These are phyloP conservation scores for Caenorhabditis panamensis DNA, from an alignment of 2,888 invertebrate genomes.

Conservation along the genomic window DNA sequence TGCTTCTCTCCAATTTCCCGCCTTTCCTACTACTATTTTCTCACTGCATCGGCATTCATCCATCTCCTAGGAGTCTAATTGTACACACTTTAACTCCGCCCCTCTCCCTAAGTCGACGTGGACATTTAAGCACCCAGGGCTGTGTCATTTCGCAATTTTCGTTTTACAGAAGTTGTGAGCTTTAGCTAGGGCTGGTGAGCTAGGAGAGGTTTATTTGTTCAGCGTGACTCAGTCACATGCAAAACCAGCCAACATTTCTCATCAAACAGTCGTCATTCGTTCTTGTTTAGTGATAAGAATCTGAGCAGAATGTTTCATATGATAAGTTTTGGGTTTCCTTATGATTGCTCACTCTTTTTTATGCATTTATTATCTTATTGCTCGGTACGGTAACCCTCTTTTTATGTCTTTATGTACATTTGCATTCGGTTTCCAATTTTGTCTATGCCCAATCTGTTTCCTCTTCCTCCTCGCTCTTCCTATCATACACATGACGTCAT, in stretches of 20 bases:
- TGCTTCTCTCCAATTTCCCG: constrained; percentile 4
- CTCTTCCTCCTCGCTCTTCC: not conserved
- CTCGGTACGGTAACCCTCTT: no score
- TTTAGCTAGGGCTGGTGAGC: not conserved
- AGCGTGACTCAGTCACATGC: constrained; percentile 11
- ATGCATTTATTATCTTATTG: not conserved
- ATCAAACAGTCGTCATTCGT: not conserved
- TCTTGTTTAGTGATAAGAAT: not conserved
- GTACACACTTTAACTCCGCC: constrained; percentile 43
- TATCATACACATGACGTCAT: constrained; percentile 13
- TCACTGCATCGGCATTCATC: constrained; percentile 28
- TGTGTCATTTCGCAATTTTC: constrained; percentile 33
- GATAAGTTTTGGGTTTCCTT: no score
- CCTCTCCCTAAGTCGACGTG: constrained; percentile 37
- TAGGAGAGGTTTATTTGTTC: not conserved
- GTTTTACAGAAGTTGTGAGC: not conserved
- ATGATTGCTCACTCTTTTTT: constrained; percentile 13
- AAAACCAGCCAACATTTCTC: not conserved
- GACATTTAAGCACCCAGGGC: constrained; percentile 9
- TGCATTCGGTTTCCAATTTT: no score
- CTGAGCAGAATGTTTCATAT: no score
- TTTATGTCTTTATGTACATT: no score
- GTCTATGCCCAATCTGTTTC: no score
- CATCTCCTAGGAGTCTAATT: constrained; percentile 55
- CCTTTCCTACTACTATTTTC: not conserved